These are phyloP conservation scores for Mimas tiliae DNA, from an alignment of 2,888 invertebrate genomes.

Conservation along the genomic window DNA sequence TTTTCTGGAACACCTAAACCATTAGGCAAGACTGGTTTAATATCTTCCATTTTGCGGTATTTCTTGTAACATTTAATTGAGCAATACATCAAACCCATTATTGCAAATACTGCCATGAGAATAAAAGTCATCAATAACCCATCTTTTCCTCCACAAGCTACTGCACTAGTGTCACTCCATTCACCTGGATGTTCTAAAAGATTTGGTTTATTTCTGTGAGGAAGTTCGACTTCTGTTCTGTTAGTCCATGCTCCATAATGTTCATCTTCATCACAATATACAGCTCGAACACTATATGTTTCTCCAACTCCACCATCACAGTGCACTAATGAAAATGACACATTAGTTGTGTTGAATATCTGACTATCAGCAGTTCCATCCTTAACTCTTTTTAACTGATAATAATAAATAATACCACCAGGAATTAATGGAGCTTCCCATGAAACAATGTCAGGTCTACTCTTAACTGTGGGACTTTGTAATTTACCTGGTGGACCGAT, in stretches of 20 bases:
- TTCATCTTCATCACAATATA: constrained; percentile 68
- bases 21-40: constrained; percentile 87
- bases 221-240: constrained; percentile 51
- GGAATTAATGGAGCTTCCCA: constrained; percentile 82
- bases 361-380: constrained; percentile 55
- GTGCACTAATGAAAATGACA: constrained; percentile 50
- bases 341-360: constrained; percentile 60
- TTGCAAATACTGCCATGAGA: constrained; percentile 60
- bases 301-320: constrained; percentile 68
- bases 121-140: constrained; percentile 65
- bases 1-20: constrained; percentile 83
- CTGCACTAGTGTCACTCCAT: constrained; percentile 68
- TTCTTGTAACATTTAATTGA: constrained; percentile 84
- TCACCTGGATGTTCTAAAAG: constrained; percentile 58
- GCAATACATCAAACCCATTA: constrained; percentile 62
- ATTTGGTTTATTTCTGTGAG: constrained; percentile 40
- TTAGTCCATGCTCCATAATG: constrained; percentile 61
- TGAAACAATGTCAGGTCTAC: constrained; percentile 59
- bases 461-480: constrained; percentile 56
- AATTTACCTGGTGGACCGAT: constrained; percentile 85
- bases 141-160: constrained; percentile 63
- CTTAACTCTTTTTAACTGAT: constrained; percentile 79
- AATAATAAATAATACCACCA: constrained; percentile 84
- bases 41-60: constrained; percentile 87
- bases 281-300: constrained; percentile 72